Conservation (phyloP, 1,140 invertebrate genomes). For the Heliconius nattereri region DNA sequence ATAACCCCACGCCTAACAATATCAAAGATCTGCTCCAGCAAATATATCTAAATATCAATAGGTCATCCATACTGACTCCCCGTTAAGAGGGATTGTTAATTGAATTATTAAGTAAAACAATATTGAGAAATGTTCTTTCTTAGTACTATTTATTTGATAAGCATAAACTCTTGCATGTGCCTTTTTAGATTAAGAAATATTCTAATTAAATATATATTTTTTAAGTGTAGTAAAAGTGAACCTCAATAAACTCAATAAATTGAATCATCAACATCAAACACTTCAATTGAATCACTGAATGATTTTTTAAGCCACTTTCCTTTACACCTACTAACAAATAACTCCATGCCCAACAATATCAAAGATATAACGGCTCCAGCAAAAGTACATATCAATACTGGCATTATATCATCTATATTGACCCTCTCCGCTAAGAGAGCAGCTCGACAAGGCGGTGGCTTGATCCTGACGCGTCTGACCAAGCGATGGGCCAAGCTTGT, state of each 20-base stretch:
- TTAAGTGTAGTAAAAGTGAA: too few relatives aligned
- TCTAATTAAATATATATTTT: too few relatives aligned
- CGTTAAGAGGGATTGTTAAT: conserved; percentile 47
- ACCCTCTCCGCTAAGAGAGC: conserved; percentile 66
- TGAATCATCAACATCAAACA: too few relatives aligned
- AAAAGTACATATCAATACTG: conserved; percentile 46
- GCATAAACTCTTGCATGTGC: too few relatives aligned
- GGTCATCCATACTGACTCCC: conserved; percentile 63
- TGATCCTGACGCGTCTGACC: conserved; percentile 47
- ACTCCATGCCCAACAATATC: conserved; percentile 51
- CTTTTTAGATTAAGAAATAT: too few relatives aligned
- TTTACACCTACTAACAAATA: conserved; percentile 45
- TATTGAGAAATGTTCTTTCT: too few relatives aligned
- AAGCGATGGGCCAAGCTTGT: conserved; percentile 53
- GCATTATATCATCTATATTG: conserved; percentile 58
- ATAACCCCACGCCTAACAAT: conserved; percentile 49
- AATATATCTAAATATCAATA: conserved; percentile 39
- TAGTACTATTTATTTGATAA: too few relatives aligned
- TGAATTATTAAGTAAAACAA: too few relatives aligned
- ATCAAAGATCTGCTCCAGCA: conserved; percentile 45
- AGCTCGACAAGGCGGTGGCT: conserved; percentile 58
- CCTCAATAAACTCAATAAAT: too few relatives aligned
- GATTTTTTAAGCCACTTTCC: not conserved
- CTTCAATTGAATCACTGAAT: not conserved
- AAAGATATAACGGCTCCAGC: conserved; percentile 48